phyloP scores from a whole-genome alignment of 2,797 vertebrate species.

The Lates japonicus region DNA sequence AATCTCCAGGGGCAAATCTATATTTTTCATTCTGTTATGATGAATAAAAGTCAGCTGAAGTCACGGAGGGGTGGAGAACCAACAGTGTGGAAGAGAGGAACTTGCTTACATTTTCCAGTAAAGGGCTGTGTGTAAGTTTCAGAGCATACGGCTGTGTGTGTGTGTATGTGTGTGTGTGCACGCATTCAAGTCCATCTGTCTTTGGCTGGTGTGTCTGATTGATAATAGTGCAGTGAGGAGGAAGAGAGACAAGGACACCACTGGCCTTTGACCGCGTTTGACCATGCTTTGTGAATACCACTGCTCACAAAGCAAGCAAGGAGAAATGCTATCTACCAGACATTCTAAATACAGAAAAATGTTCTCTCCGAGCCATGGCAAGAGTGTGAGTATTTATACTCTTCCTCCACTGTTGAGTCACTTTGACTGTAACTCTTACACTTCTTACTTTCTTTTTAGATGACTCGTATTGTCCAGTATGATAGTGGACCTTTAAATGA shows the following conservation, averaged over 20 bases:
- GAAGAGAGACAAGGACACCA: slow-evolving; percentile 60
- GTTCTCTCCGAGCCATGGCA: slow-evolving; percentile 1
- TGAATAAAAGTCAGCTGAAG: slow-evolving; percentile 78
- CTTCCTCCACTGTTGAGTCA: neutral
- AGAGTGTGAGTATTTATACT: slow-evolving; percentile 4
- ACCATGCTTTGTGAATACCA: slow-evolving; percentile 60
- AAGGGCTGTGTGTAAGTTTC: slow-evolving; percentile 44
- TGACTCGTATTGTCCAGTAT: neutral
- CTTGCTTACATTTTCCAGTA: slow-evolving; percentile 67
- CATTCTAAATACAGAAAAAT: slow-evolving; percentile 45
- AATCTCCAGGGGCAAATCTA: slow-evolving; percentile 79
- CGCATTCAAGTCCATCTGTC: slow-evolving; percentile 34
- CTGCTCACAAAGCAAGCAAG: slow-evolving; percentile 49
- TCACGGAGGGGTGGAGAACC: slow-evolving; percentile 60
- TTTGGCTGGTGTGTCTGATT: slow-evolving; percentile 54
- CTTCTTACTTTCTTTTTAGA: neutral
- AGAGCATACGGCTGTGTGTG: slow-evolving; percentile 15
- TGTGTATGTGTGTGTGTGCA: slow-evolving; percentile 27
- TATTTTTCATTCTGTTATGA: slow-evolving; percentile 82
- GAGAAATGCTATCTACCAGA: slow-evolving; percentile 28
- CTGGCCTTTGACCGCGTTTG: slow-evolving; percentile 66
- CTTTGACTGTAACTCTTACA: neutral
- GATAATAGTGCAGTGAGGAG: slow-evolving; percentile 55
- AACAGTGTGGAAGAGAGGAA: slow-evolving; percentile 71
- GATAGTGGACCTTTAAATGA: neutral